Base-by-base conservation (phyloP, 2,113 vertebrate genomes). In the Antennarius striatus region DNA sequence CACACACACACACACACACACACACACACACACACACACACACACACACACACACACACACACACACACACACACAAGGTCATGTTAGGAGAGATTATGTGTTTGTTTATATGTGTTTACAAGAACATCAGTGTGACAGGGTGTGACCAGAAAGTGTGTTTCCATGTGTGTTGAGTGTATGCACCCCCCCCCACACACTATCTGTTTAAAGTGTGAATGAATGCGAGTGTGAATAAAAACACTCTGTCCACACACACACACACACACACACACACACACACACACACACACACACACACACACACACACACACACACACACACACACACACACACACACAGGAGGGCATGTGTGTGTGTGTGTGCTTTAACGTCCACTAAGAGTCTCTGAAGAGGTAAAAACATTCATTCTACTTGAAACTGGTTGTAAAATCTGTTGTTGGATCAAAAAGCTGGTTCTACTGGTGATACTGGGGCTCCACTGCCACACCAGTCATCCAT, bases 71-170 rank as follows among this genome's bases (percentile, higher is more conserved):
- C 40, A 55, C 16, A 36, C 47, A 80, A 68, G 81, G 74, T 83
- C 68, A 52, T 49, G 54, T 77, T 63, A 68, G 78, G 73, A 82
- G 46, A 84, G 68, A 47, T 11, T 53, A 67, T 75, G 63, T 55
- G 61, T 64, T 53, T 68, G 39, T 67, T 71, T 59, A 43, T 63
- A 65, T 73, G 62, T 78, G 72, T 74, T 36, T 56, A 74, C 45
- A 52, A 56, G 48, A 63, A 29, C 57, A 56, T n/a, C 10, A 45
- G 40, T 16, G 60, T 75, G 74, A 59, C 15, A 28, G 43, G 62
- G 75, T 73, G 71, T 59, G 72, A 68, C 65, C 17, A 6, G 49
- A 54, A 71, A 53, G 61, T 70, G 51, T 66, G 68, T 73, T 56
- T 64, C 56, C 71, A 64, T 49, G 54, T 50, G 16, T 12, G 49